phyloP scores from a whole-genome alignment of 1,140 invertebrate species.

The Cryptotermes secundus region DNA sequence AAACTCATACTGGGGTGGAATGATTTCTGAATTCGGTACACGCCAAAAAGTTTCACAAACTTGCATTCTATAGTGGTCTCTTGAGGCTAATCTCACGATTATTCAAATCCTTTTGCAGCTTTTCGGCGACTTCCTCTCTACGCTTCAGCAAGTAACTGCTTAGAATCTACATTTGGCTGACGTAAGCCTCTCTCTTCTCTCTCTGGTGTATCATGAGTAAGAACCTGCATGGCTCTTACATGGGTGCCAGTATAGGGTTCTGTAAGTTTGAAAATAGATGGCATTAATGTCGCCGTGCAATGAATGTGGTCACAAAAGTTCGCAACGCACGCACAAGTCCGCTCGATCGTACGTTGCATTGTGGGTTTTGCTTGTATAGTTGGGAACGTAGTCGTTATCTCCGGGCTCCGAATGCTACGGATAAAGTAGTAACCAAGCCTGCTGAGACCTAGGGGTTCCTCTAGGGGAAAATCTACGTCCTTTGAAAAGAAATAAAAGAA shows the following conservation, averaged over 20 bases:
- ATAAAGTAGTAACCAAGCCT: too few relatives aligned
- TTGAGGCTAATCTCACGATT: not conserved
- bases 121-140: not conserved
- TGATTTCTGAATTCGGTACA: not conserved
- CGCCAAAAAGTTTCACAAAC: not conserved
- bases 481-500: too few relatives aligned
- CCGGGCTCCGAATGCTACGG: too few relatives aligned
- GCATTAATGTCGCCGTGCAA: too few relatives aligned
- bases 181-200: not conserved
- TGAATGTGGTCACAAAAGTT: too few relatives aligned
- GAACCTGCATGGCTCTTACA: not conserved
- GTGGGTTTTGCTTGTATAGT: not conserved
- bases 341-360: not conserved
- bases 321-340: too few relatives aligned
- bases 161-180: not conserved
- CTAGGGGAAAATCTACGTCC: not conserved
- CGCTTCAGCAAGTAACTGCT: not conserved
- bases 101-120: not conserved
- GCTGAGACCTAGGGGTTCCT: not conserved
- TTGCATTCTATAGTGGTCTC: not conserved
- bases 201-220: not conserved
- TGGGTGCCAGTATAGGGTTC: too few relatives aligned
- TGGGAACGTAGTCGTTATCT: not conserved
- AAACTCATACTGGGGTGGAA: not conserved
- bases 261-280: too few relatives aligned